Percentiles rank a stretch among this genome's conserved stretches.
Evolutionary conservation across 2,113 vertebrate genomes (phyloP).

Genomic region (Planiliza haematocheilus): DNA sequence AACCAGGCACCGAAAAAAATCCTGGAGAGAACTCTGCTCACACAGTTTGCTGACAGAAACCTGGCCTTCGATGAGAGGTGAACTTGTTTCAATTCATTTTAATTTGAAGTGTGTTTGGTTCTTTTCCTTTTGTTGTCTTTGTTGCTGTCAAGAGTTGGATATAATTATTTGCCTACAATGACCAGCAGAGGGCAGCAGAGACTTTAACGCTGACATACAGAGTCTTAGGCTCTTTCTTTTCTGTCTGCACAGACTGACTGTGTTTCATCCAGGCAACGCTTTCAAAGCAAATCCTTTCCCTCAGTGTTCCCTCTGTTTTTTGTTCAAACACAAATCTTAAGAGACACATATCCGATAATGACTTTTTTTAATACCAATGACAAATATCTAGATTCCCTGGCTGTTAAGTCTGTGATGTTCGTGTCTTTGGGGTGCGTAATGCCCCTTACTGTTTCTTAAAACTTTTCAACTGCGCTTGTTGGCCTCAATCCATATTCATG

Average conservation of each 20-base stretch:
- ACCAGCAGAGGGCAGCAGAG: slow-evolving; percentile 72
- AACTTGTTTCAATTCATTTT: too few relatives aligned
- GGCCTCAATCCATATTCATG: slow-evolving; percentile 81
- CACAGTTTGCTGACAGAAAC: slow-evolving; percentile 96
- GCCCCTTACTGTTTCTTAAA: slow-evolving; percentile 47
- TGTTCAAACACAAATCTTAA: slow-evolving; percentile 23
- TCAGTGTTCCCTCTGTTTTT: background rate
- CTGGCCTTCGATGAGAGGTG: slow-evolving; percentile 96
- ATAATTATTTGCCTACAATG: background rate
- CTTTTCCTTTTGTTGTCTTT: background rate
- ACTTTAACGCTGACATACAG: background rate
- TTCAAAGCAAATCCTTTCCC: background rate
- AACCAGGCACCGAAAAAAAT: slow-evolving; percentile 97
- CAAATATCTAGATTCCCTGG: slow-evolving; percentile 1
- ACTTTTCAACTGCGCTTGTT: slow-evolving; percentile 65
- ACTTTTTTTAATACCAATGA: slow-evolving; percentile 6
- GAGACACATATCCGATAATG: slow-evolving; percentile 19
- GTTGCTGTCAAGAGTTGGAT: too few relatives aligned
- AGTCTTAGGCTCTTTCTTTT: background rate
- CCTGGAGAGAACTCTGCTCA: slow-evolving; percentile 94
- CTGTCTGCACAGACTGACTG: background rate
- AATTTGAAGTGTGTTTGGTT: background rate
- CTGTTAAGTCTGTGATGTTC: background rate
- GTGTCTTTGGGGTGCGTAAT: slow-evolving; percentile 9
- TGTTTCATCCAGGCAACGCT: background rate